A percentile compares a stretch with the other conserved stretches of the same genome.
Conservation (phyloP, 2,113 vertebrate species). For the Lontra canadensis region DNA sequence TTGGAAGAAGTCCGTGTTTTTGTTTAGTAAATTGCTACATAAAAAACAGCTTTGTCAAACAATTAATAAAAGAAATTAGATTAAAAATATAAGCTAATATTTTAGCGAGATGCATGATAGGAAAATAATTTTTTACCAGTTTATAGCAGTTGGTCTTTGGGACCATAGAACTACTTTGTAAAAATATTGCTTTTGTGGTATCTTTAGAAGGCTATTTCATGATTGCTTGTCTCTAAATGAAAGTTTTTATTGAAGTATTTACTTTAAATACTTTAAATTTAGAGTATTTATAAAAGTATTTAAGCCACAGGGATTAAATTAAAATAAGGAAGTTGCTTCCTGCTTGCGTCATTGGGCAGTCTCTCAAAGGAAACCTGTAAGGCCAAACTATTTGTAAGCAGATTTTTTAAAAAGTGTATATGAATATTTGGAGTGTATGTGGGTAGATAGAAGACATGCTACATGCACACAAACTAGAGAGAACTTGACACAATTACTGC, state of each 20-base stretch:
- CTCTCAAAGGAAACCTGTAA: not conserved
- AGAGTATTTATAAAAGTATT: not conserved
- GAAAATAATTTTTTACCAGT: not conserved
- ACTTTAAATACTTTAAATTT: not conserved
- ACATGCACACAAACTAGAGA: not conserved
- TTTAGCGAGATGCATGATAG: not conserved
- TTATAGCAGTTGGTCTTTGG: not conserved
- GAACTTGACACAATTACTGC: not conserved
- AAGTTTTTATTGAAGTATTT: slow-evolving; percentile 38
- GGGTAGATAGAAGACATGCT: not conserved
- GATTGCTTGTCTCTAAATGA: not conserved
- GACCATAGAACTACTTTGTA: not conserved
- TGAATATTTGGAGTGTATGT: not conserved
- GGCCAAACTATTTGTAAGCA: not conserved
- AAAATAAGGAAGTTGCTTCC: not conserved
- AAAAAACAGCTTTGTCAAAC: not conserved
- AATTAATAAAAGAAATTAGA: not conserved
- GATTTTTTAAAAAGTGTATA: not conserved
- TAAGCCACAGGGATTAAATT: not conserved
- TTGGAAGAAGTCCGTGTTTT: not conserved
- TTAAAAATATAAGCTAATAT: not conserved
- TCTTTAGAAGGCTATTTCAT: not conserved
- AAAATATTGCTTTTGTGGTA: not conserved
- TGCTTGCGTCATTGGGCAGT: not conserved
- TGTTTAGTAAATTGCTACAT: not conserved